Base-by-base conservation (phyloP, 2,113 vertebrate species). In the Laticauda colubrina region DNA sequence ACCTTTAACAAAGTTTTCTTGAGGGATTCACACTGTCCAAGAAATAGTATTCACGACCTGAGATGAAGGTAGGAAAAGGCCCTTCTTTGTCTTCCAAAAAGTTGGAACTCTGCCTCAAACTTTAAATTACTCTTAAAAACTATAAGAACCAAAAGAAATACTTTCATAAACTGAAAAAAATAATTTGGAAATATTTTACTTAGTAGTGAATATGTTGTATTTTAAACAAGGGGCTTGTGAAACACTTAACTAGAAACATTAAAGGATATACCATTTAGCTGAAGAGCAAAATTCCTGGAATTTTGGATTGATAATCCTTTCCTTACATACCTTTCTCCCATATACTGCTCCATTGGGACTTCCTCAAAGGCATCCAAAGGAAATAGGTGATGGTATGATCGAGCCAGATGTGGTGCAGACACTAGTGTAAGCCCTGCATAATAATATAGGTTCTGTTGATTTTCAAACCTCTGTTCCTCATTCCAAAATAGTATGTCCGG, bases 381-480 rank as follows among this genome's bases (percentile, higher is more conserved):
- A 96, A 99, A 99, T n/a, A 99, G 98, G 92, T 99, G 99, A 94
- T 99, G 99, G 88, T 99, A 99, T 90, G 99, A 99, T 23, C 99
- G 97, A 94, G 99, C 99, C 90, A 99, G 96, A 91, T 99, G 99
- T 88, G 99, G 99, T n/a, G 99, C 99, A 51, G 98, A 99, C 75
- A 99, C 99, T 95, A 99, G 97, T 0, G 99, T 99, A 95, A 99
- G 97, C 95, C 99, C 99, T 99, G 92, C 21, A 90, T 97, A 95
- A 90, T 97, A 95, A 94, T 89, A 4, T 15, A 69, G 1, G 0
- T 64, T 54, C 26, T 26, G 21, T 39, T 39, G 23, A 89, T 93
- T 18, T 59, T 45, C 26, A 4, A 6, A 1, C 24, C 57, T 85
- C 10, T 53, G 7, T 10, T 12, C 18, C 7, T 81, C 18, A 21